phyloP scores from a whole-genome alignment of 2,113 vertebrate species.

The Oreochromis aureus region DNA sequence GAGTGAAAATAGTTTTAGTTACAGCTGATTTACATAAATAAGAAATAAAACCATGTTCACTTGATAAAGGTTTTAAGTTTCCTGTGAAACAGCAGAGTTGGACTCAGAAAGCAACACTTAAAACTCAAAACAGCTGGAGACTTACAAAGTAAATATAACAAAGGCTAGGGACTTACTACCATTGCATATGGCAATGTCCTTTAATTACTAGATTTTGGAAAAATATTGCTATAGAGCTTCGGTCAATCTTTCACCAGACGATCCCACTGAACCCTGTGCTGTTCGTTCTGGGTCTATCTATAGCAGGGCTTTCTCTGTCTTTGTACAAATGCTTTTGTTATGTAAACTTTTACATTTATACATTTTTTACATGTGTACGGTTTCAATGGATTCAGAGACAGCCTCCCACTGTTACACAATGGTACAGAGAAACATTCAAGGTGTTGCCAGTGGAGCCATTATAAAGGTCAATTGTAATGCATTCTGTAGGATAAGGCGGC shows the following conservation, averaged over 20 bases:
- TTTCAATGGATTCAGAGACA: not conserved
- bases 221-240: not conserved
- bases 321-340: not conserved
- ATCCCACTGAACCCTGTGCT: not conserved
- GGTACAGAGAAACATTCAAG: not conserved
- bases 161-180: not conserved
- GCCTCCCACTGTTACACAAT: rapidly evolving
- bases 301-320: not conserved
- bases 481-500: not conserved
- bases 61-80: rapidly evolving
- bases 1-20: not conserved
- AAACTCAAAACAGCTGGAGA: not conserved
- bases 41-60: not conserved
- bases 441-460: rapidly evolving
- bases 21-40: not conserved
- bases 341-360: not conserved
- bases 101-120: not conserved
- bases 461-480: not conserved
- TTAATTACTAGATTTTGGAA: not conserved
- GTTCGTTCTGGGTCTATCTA: not conserved
- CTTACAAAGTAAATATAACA: not conserved
- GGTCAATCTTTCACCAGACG: not conserved
- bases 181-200: rapidly evolving
- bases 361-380: not conserved
- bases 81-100: not conserved